Conservation (phyloP, 2,797 vertebrate species). For the Threskiornis aethiopicus region DNA sequence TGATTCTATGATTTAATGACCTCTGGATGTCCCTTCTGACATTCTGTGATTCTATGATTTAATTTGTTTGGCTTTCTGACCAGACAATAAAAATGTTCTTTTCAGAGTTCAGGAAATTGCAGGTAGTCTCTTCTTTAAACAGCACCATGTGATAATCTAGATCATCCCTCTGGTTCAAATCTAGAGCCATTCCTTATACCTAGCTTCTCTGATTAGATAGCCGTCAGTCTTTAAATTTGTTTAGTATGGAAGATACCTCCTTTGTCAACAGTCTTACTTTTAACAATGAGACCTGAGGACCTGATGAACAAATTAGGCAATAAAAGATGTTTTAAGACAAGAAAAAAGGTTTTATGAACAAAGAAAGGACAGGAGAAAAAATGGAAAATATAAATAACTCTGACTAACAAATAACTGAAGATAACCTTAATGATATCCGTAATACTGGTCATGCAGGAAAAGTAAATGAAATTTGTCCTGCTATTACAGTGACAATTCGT, state of each 20-base stretch:
- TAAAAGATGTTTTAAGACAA: not conserved
- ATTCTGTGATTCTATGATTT: not conserved
- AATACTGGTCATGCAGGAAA: not conserved
- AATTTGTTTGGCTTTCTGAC: not conserved
- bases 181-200: not conserved
- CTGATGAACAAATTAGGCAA: not conserved
- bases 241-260: not conserved
- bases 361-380: not conserved
- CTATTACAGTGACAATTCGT: not conserved
- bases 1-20: not conserved
- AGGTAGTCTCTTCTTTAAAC: not conserved
- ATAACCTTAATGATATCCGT: not conserved
- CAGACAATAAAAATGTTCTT: not conserved
- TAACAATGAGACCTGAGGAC: not conserved
- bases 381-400: not conserved
- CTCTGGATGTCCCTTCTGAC: not conserved
- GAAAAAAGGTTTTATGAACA: not conserved
- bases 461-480: not conserved
- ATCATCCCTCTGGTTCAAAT: not conserved
- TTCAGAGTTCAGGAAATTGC: not conserved
- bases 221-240: not conserved
- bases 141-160: not conserved
- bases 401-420: not conserved
- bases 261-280: not conserved
- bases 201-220: not conserved